Evolutionary conservation across 2,797 vertebrate genomes (phyloP).

Genomic region (Sebastes hubbsi): DNA sequence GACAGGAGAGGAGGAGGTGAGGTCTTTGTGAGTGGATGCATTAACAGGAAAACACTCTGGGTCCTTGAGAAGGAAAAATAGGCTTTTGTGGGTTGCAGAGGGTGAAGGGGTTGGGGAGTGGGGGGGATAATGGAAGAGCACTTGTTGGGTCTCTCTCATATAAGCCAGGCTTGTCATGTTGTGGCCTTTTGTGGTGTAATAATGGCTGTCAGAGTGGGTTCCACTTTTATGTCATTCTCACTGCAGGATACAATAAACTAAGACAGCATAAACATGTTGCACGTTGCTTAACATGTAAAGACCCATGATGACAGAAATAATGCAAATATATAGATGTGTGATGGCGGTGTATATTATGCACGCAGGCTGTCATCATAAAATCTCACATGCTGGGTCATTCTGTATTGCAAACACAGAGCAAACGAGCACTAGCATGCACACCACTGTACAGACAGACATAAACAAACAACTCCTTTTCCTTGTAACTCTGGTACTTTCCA

Average conservation of each 20-base stretch:
- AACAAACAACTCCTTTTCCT: not conserved
- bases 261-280: not conserved
- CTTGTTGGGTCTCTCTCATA: conserved; percentile 29
- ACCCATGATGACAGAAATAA: not conserved
- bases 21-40: conserved; percentile 44
- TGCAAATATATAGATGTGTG: not conserved
- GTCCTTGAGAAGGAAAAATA: conserved; percentile 55
- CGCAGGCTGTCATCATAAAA: not conserved
- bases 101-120: not conserved
- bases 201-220: conserved; percentile 35
- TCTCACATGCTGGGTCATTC: not conserved
- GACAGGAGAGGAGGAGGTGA: conserved; percentile 27
- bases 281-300: not conserved
- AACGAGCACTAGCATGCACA: not conserved
- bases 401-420: not conserved
- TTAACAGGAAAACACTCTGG: conserved; percentile 51
- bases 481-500: conserved; percentile 69
- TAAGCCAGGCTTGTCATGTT: conserved; percentile 17
- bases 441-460: not conserved
- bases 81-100: conserved; percentile 25
- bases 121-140: conserved; percentile 37
- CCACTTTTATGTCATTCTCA: conserved; percentile 46
- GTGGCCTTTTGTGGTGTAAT: conserved; percentile 48
- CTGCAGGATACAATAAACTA: conserved; percentile 7
- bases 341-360: not conserved